Conservation (phyloP, 2,888 invertebrate species). For the Aphidoletes aphidimyza region DNA sequence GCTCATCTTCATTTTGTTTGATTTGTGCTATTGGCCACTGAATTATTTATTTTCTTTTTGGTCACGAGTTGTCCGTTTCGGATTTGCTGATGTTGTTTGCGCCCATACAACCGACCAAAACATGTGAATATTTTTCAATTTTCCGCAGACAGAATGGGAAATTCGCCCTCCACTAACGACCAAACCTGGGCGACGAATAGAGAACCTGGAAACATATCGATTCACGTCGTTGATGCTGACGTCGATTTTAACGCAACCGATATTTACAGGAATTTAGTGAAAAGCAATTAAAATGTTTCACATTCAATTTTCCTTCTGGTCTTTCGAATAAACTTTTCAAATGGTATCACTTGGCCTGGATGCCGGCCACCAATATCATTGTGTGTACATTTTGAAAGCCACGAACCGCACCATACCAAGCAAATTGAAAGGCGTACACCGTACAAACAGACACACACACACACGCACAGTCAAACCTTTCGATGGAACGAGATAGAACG, state of each 20-base stretch:
- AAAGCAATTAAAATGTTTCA: slow-evolving; percentile 21
- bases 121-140: slow-evolving; percentile 41
- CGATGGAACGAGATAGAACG: not conserved
- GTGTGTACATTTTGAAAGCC: too few relatives aligned
- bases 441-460: too few relatives aligned
- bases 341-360: too few relatives aligned
- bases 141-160: not conserved
- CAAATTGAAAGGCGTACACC: too few relatives aligned
- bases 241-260: slow-evolving; percentile 13
- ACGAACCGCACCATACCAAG: not conserved
- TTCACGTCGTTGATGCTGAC: not conserved
- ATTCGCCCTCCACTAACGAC: too few relatives aligned
- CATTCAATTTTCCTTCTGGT: not conserved
- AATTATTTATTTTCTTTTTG: slow-evolving; percentile 38
- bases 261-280: slow-evolving; percentile 40
- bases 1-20: slow-evolving; percentile 14
- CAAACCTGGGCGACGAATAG: not conserved
- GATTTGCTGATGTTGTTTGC: slow-evolving; percentile 1
- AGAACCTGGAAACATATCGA: not conserved
- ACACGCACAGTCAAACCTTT: not conserved
- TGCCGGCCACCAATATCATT: too few relatives aligned
- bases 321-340: not conserved
- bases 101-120: not conserved
- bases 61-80: not conserved
- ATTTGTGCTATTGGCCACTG: slow-evolving; percentile 1